phyloP scores from a whole-genome alignment of 2,797 vertebrate genomes.

The Potorous gilbertii region DNA sequence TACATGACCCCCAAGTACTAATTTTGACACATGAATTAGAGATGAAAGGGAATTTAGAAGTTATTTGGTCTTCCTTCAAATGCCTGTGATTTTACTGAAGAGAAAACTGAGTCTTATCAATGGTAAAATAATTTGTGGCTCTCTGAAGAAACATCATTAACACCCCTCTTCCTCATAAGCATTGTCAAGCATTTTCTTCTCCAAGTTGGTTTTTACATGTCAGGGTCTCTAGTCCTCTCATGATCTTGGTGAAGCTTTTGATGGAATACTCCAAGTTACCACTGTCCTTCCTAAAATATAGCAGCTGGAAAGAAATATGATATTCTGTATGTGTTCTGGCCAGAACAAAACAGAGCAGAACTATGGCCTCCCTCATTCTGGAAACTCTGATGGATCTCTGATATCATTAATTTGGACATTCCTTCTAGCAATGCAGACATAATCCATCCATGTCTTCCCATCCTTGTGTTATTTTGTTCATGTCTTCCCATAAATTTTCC shows the following conservation, averaged over 20 bases:
- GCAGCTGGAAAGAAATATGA: neutral
- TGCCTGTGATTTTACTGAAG: neutral
- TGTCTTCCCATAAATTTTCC: neutral
- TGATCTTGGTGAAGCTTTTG: neutral
- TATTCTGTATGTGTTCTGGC: neutral
- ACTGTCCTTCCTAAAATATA: neutral
- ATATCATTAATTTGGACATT: neutral
- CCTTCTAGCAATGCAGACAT: neutral
- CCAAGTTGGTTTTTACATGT: neutral
- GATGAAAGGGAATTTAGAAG: neutral
- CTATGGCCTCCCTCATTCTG: neutral
- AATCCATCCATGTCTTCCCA: neutral
- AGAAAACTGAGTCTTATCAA: neutral
- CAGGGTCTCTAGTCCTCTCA: neutral
- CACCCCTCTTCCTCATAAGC: neutral
- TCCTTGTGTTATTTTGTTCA: neutral
- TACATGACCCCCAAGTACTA: neutral
- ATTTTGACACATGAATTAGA: neutral
- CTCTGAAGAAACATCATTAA: neutral
- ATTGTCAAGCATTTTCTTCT: neutral
- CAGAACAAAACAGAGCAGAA: neutral
- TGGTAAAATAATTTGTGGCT: neutral
- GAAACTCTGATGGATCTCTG: neutral
- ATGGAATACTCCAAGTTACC: neutral
- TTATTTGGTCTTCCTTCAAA: neutral